Evolutionary conservation across 2,797 vertebrate genomes (phyloP), one percentile per base, ranked within the genome.

Genomic region (Chanos chanos): DNA sequence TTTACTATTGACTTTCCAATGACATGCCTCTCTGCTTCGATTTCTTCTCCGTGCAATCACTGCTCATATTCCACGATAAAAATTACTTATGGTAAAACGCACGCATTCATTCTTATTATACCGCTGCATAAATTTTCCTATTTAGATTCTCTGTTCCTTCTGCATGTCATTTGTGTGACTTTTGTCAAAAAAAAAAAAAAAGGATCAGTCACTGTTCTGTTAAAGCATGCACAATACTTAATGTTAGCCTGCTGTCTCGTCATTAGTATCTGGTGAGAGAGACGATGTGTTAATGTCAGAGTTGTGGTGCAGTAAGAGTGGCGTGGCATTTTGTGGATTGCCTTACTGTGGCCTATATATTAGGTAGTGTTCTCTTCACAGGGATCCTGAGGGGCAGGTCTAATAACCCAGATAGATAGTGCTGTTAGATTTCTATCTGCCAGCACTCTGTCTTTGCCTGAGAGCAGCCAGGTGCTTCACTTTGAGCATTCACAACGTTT

Each of bases 321-420:
- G 77, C 66, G 61, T 62, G 72, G 72, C 61, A 75, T 74, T 79
- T 74, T 75, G 62, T 61, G 4, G 68, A 80, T 83, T 81, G 81
- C 86, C 86, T 87, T 83, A 79, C 78, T 78, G 79, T 90, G 90
- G 87, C 89, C 90, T 89, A 91, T 82, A 90, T 91, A 88, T 89
- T 85, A 78, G 83, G 75, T 74, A 79, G 80, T 72, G 73, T 84
- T 86, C 78, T 85, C 83, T 85, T 81, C 81, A 79, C 83, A 83
- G 75, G 79, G 81, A 86, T 85, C 87, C 87, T 82, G 77, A 87
- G 87, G 86, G 86, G 86, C 68, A 71, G 80, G 82, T 85, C 82
- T 90, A 89, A 90, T 90, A 89, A 90, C 87, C 87, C 85, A 89
- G 88, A 91, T 90, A 90, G 86, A 91, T 89, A 86, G 88, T 76